Conservation (phyloP, 2,888 invertebrate genomes). For the Amblyteles armatorius region DNA sequence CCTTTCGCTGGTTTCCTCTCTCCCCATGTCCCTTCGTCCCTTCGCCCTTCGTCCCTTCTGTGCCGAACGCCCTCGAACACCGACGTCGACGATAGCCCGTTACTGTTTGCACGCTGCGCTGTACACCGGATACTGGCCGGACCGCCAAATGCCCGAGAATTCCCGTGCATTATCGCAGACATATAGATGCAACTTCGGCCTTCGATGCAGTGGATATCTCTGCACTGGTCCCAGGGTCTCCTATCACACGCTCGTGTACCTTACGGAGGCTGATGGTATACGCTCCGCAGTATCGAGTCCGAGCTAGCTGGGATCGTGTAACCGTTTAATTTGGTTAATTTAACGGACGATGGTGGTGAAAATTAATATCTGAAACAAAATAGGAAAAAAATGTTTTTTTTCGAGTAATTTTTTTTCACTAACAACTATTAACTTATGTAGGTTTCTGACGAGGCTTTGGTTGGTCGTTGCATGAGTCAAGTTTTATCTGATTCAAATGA, state of each 20-base stretch:
- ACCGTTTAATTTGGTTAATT: constrained; percentile 1
- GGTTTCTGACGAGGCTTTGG: background rate
- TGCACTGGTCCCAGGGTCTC: constrained; percentile 2
- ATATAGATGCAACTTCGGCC: constrained; percentile 15
- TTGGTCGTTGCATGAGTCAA: background rate
- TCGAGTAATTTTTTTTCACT: background rate
- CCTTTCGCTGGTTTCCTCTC: constrained; percentile 19
- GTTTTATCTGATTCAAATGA: background rate
- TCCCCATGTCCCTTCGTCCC: constrained; percentile 11
- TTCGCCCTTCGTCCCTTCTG: constrained; percentile 38
- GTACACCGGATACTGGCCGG: constrained; percentile 46
- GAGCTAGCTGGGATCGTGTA: background rate
- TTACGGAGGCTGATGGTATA: background rate
- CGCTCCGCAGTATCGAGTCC: background rate
- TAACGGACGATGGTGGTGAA: background rate
- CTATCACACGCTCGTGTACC: constrained; percentile 1
- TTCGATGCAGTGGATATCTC: constrained; percentile 31
- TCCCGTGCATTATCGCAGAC: constrained; percentile 70
- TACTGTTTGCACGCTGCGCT: constrained; percentile 41
- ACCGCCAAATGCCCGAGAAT: constrained; percentile 67
- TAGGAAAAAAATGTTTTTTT: background rate
- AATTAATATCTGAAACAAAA: background rate
- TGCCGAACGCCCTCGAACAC: constrained; percentile 55
- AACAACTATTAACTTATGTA: background rate
- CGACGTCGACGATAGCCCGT: constrained; percentile 44